Percentiles rank a stretch among this genome's conserved stretches.
Conservation (phyloP, 2,888 invertebrate species). For the Callimorpha dominula region DNA sequence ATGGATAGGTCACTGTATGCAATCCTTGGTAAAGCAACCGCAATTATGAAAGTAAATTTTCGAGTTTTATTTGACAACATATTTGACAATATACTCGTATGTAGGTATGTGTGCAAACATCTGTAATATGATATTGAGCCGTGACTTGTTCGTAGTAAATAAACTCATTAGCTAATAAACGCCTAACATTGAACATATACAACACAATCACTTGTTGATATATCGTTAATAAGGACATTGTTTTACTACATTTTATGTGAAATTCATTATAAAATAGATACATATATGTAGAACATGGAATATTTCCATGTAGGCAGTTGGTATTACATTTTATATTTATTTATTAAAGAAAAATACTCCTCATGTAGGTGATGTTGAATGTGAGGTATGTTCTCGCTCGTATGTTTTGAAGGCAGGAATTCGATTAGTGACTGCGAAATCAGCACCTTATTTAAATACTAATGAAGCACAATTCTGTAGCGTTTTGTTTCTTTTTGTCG, state of each 20-base stretch:
- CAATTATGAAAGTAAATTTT: neutral
- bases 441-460: neutral
- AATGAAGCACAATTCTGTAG: conserved; percentile 14
- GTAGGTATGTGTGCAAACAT: neutral
- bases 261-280: neutral
- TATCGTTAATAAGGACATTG: conserved; percentile 30
- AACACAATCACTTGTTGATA: conserved; percentile 25
- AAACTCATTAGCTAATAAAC: conserved; percentile 53
- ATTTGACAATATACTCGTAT: neutral
- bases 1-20: neutral
- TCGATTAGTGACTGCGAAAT: neutral
- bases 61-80: neutral
- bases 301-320: neutral
- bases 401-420: neutral
- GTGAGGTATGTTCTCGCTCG: neutral
- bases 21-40: neutral
- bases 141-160: conserved; percentile 48
- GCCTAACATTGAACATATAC: conserved; percentile 19
- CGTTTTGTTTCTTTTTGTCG: neutral
- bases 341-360: neutral
- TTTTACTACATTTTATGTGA: conserved; percentile 3
- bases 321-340: neutral
- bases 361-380: neutral
- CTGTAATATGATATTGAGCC: neutral
- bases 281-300: too few relatives aligned